phyloP scores from a whole-genome alignment of 1,140 invertebrate species.

The Drosophila paulistorum region DNA sequence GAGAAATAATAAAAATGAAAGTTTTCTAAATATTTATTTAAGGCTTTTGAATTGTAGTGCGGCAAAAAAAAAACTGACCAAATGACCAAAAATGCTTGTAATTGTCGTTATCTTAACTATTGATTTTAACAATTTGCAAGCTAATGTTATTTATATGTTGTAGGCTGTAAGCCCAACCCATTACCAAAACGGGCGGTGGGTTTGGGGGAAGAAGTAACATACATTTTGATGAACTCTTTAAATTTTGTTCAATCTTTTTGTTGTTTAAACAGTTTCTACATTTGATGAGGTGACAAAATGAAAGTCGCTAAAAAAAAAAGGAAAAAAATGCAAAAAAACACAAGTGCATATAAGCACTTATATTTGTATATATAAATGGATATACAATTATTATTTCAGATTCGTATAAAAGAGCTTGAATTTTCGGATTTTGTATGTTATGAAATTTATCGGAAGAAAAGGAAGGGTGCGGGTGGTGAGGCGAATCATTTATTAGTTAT shows the following conservation, averaged over 20 bases:
- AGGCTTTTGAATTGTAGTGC: conserved; percentile 25
- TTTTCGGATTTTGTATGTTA: background rate
- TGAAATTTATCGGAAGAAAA: background rate
- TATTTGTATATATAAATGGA: background rate
- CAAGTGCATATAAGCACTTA: conserved; percentile 1
- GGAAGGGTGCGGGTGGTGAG: too few relatives aligned
- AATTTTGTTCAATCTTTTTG: conserved; percentile 26
- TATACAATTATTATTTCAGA: conserved; percentile 36
- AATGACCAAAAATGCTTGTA: conserved; percentile 23
- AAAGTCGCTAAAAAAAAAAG: conserved; percentile 51
- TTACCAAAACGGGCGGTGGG: background rate
- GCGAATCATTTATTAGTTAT: background rate
- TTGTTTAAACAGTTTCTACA: conserved; percentile 4
- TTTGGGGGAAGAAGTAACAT: background rate
- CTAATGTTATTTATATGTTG: conserved; percentile 60
- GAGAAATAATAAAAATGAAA: conserved; percentile 58
- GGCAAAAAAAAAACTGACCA: conserved; percentile 2
- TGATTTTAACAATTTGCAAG: conserved; percentile 58
- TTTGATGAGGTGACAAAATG: conserved; percentile 52
- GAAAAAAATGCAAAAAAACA: background rate
- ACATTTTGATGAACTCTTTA: conserved; percentile 12
- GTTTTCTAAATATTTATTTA: conserved; percentile 59
- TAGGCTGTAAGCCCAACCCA: conserved; percentile 32
- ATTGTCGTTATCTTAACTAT: conserved; percentile 42
- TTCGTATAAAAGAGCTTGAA: background rate